phyloP scores from a whole-genome alignment of 2,797 vertebrate genomes.

The Octomys mimax region DNA sequence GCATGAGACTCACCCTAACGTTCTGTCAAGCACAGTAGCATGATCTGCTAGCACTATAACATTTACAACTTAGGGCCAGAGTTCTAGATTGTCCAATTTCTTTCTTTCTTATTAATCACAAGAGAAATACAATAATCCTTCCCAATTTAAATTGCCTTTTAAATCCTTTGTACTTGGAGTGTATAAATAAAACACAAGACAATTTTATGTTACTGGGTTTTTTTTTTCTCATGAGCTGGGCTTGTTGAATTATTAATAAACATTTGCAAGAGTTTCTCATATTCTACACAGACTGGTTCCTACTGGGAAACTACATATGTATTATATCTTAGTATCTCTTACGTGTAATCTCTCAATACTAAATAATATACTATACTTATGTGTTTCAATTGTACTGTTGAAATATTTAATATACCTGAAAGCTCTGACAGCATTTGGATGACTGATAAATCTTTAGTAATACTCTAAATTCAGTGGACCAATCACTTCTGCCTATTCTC shows the following conservation, averaged over 20 bases:
- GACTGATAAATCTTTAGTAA: slow-evolving; percentile 12
- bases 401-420: slow-evolving; percentile 20
- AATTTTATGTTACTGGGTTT: not conserved
- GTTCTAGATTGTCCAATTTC: not conserved
- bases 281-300: not conserved
- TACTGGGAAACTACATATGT: not conserved
- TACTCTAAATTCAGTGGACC: slow-evolving; percentile 1
- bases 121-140: not conserved
- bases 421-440: not conserved
- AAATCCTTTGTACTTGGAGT: not conserved
- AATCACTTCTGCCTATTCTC: not conserved
- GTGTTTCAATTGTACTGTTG: not conserved
- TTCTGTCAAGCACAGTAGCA: not conserved
- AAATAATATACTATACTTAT: not conserved
- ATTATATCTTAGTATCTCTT: not conserved
- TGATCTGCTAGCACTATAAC: not conserved
- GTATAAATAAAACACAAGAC: not conserved
- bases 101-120: not conserved
- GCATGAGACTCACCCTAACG: not conserved
- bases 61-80: not conserved
- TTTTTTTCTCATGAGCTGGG: not conserved
- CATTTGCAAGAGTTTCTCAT: not conserved
- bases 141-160: not conserved
- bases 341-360: not conserved
- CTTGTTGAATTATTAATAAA: not conserved